Percentiles rank a stretch among this genome's conserved stretches.
phyloP scores from a whole-genome alignment of 2,113 vertebrate species.

The Xiphophorus maculatus region DNA sequence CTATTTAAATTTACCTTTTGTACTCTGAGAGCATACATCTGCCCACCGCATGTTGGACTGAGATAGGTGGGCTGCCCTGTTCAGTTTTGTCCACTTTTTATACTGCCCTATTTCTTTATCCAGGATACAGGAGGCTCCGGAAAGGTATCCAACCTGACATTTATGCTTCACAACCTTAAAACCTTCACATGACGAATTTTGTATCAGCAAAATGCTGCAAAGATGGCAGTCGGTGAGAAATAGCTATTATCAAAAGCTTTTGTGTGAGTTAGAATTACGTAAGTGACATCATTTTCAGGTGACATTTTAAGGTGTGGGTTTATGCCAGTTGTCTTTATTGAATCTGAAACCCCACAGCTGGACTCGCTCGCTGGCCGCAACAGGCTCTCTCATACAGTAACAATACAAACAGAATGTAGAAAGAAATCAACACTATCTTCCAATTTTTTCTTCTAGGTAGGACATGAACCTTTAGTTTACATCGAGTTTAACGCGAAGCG shows the following conservation, averaged over 20 bases:
- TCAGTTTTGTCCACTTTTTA: conserved; percentile 43
- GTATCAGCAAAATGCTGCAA: background rate
- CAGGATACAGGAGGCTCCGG: background rate
- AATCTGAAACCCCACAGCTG: background rate
- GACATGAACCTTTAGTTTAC: background rate
- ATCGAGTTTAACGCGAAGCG: background rate
- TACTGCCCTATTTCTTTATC: conserved; percentile 23
- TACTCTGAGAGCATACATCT: conserved; percentile 70
- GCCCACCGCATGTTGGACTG: conserved; percentile 71
- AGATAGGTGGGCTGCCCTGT: conserved; percentile 68
- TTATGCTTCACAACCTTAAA: conserved; percentile 1
- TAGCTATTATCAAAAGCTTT: no score
- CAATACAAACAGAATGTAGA: background rate
- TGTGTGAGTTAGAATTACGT: no score
- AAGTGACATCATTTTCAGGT: no score
- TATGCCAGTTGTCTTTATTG: no score
- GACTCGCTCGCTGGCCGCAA: background rate
- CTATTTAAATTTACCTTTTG: conserved; percentile 76
- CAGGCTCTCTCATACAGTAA: background rate
- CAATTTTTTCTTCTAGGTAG: background rate
- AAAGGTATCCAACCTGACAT: background rate
- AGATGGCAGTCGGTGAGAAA: background rate
- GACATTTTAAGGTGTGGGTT: no score
- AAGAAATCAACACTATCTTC: background rate
- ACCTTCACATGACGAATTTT: background rate